Percentiles rank a stretch among this genome's conserved stretches.
phyloP scores from a whole-genome alignment of 1,140 invertebrate genomes.

The Plectus sambesii region DNA sequence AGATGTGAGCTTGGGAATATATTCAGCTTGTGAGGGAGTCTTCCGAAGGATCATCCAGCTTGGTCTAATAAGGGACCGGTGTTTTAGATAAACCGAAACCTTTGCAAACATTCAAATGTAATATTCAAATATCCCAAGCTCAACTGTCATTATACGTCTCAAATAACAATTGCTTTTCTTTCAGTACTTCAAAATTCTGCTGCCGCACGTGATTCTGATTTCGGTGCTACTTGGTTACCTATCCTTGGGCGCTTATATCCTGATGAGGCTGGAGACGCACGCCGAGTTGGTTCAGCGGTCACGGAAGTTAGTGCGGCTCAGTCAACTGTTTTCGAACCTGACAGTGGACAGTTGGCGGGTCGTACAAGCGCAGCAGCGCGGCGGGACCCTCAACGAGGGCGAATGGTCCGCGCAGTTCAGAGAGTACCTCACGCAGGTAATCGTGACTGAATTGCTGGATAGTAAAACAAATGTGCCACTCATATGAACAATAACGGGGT shows the following conservation, averaged over 20 bases:
- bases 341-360: conserved; percentile 42
- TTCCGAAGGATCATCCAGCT: neutral
- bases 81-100: conserved; percentile 6
- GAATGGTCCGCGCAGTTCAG: conserved; percentile 36
- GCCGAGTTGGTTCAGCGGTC: conserved; percentile 38
- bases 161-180: conserved; percentile 16
- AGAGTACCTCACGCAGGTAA: conserved; percentile 18
- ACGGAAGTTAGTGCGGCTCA: conserved; percentile 32
- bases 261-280: conserved; percentile 39
- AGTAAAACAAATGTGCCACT: too few relatives aligned
- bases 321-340: conserved; percentile 42
- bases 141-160: conserved; percentile 9
- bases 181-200: conserved; percentile 45
- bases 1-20: neutral
- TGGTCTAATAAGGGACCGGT: conserved; percentile 3
- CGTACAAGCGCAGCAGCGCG: conserved; percentile 37
- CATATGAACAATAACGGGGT: too few relatives aligned
- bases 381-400: conserved; percentile 29
- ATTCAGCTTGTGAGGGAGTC: conserved; percentile 1
- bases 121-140: too few relatives aligned
- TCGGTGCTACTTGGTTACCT: conserved; percentile 41
- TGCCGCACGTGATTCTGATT: conserved; percentile 43
- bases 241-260: conserved; percentile 42
- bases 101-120: too few relatives aligned
- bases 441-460: too few relatives aligned